phyloP scores from a whole-genome alignment of 2,113 vertebrate species.

The Mohoua ochrocephala region DNA sequence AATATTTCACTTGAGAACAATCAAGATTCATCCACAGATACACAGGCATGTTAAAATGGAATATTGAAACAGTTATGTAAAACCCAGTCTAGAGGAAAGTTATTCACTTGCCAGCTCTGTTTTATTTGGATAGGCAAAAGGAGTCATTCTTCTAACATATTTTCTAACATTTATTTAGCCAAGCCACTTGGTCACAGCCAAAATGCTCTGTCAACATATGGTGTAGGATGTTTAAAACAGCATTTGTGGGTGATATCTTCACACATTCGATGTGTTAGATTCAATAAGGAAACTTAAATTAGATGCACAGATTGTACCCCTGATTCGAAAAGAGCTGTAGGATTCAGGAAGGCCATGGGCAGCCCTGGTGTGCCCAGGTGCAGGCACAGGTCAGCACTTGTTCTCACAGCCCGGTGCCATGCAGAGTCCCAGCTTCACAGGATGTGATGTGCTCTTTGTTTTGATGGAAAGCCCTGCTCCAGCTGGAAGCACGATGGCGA shows the following conservation, averaged over 20 bases:
- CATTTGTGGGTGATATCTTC: not conserved
- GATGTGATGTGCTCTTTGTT: not conserved
- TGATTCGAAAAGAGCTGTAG: not conserved
- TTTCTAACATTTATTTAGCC: not conserved
- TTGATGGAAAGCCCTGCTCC: not conserved
- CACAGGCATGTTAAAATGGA: not conserved
- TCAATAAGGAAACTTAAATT: not conserved
- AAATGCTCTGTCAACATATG: not conserved
- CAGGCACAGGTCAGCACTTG: not conserved
- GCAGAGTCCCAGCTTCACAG: not conserved
- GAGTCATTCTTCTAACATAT: not conserved
- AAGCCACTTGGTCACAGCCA: not conserved
- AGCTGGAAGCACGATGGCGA: not conserved
- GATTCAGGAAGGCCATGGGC: not conserved
- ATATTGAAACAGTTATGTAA: not conserved
- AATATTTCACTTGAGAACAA: conserved; percentile 43
- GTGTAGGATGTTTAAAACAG: not conserved
- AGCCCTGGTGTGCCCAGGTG: not conserved
- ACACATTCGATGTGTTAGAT: not conserved
- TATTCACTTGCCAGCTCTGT: not conserved
- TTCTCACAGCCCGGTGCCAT: not conserved
- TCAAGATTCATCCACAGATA: not conserved
- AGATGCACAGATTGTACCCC: not conserved
- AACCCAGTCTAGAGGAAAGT: not conserved
- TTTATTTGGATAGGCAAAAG: not conserved